A percentile compares a stretch with the other conserved stretches of the same genome.
Conservation (phyloP, 2,113 vertebrate genomes). For the Strigops habroptila region DNA sequence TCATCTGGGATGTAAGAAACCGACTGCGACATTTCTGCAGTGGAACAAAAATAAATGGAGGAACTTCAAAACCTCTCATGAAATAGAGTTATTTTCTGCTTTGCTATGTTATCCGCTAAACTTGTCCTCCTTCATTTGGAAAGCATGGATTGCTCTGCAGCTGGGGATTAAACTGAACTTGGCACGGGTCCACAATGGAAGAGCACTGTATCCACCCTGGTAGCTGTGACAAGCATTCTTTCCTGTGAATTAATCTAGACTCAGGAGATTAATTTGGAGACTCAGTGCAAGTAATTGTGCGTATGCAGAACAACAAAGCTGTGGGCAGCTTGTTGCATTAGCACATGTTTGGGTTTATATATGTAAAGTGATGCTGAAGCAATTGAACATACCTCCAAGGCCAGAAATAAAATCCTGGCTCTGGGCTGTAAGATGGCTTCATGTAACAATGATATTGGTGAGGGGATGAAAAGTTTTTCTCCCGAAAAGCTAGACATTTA, state of each 20-base stretch:
- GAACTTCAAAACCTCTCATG: neutral
- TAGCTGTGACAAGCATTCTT: neutral
- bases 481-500: neutral
- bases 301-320: neutral
- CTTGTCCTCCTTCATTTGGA: slow-evolving; percentile 4
- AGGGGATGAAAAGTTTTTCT: neutral
- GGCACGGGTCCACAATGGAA: neutral
- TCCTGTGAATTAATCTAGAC: neutral
- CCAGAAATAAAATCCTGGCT: neutral
- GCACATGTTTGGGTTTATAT: neutral
- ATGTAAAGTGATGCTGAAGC: neutral
- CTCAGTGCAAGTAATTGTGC: neutral
- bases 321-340: neutral
- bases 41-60: neutral
- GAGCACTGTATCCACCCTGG: neutral
- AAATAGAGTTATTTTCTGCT: slow-evolving; percentile 26
- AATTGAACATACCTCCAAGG: neutral
- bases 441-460: fast-evolving
- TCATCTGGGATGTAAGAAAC: slow-evolving; percentile 9
- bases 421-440: neutral
- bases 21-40: neutral
- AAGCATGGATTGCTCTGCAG: neutral
- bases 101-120: neutral
- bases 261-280: neutral
- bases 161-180: neutral